phyloP scores from a whole-genome alignment of 1,140 invertebrate species.

The Ostrea edulis region DNA sequence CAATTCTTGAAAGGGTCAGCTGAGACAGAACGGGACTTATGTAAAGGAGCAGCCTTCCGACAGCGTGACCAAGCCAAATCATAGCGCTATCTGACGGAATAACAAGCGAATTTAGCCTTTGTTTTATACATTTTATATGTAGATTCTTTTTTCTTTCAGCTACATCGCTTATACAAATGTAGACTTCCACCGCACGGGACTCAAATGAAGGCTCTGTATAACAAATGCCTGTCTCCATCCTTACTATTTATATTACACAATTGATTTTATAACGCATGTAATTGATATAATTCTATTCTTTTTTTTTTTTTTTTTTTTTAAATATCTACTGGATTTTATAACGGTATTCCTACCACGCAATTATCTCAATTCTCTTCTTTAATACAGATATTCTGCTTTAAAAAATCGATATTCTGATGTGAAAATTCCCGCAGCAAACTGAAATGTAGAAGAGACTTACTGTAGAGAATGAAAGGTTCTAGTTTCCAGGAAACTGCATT shows the following conservation, averaged over 20 bases:
- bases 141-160: background rate
- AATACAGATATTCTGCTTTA: background rate
- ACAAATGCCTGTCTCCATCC: no score
- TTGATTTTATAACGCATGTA: no score
- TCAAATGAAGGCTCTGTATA: no score
- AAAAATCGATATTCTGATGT: slow-evolving; percentile 20
- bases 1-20: background rate
- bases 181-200: no score
- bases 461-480: background rate
- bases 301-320: no score
- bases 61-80: background rate
- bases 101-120: background rate
- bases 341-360: background rate
- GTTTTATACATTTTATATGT: background rate
- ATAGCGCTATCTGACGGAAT: background rate
- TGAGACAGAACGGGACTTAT: background rate
- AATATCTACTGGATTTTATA: no score
- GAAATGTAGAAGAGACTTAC: background rate
- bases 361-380: background rate
- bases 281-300: no score
- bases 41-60: background rate
- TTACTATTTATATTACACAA: no score
- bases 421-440: background rate
- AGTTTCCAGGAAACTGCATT: background rate
- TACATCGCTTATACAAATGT: no score